phyloP scores from a whole-genome alignment of 2,113 vertebrate species.

The Aix galericulata region DNA sequence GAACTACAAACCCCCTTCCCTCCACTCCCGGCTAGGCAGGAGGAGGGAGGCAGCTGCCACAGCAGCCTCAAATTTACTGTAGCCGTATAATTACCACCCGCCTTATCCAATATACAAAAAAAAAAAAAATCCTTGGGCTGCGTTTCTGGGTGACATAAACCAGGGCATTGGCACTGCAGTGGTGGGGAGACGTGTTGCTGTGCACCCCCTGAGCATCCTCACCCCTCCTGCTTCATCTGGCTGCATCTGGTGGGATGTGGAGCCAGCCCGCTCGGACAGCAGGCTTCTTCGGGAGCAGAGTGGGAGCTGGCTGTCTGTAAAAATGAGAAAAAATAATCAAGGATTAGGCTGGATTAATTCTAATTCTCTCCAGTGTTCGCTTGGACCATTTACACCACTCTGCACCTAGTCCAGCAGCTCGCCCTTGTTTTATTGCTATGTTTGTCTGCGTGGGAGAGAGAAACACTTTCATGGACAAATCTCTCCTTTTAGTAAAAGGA shows the following conservation, averaged over 20 bases:
- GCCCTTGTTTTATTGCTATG: neutral
- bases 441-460: neutral
- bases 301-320: neutral
- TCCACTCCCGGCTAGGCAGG: neutral
- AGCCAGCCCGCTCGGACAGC: neutral
- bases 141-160: neutral
- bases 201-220: neutral
- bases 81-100: neutral
- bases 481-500: neutral
- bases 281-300: neutral
- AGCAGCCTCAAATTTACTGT: neutral
- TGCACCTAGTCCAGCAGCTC: neutral
- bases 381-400: neutral
- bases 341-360: neutral
- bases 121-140: neutral
- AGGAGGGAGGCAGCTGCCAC: neutral
- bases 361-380: accelerated
- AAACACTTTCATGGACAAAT: neutral
- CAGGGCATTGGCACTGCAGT: accelerated
- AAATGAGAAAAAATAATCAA: accelerated
- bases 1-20: neutral
- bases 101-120: neutral
- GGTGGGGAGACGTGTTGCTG: neutral
- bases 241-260: neutral
- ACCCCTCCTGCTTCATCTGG: neutral